Evolutionary conservation across 2,113 vertebrate genomes (phyloP).

Genomic region (Menura novaehollandiae): DNA sequence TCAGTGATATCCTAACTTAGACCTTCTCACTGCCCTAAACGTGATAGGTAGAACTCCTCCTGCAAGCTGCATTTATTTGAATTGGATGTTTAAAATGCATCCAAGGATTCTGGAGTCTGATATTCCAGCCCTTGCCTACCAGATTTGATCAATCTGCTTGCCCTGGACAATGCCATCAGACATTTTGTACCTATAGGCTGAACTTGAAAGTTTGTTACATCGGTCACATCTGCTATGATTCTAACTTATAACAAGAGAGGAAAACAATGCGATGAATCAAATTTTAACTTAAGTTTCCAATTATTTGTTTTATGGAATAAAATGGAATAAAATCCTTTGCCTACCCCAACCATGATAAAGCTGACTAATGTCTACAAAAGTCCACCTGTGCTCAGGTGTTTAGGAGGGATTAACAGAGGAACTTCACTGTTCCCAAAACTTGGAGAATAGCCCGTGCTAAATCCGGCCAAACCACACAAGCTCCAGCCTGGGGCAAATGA

Average conservation of each 20-base stretch:
- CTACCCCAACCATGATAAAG: neutral
- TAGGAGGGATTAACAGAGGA: neutral
- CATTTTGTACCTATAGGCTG: neutral
- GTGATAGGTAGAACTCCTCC: neutral
- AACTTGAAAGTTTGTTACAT: neutral
- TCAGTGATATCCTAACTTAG: neutral
- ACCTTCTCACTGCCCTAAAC: neutral
- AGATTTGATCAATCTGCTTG: neutral
- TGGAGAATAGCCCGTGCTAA: neutral
- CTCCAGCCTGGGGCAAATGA: neutral
- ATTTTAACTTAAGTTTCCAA: neutral
- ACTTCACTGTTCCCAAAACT: accelerated
- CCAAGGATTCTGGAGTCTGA: neutral
- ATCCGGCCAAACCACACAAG: neutral
- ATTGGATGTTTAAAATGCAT: neutral
- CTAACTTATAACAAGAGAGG: neutral
- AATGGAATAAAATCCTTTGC: neutral
- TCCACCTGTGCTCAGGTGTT: neutral
- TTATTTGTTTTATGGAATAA: neutral
- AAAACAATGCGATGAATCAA: neutral
- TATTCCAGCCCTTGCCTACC: neutral
- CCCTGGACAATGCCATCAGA: neutral
- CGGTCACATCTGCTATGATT: neutral
- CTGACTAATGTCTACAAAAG: neutral
- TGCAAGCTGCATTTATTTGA: neutral